A percentile compares a stretch with the other conserved stretches of the same genome.
phyloP scores from a whole-genome alignment of 1,140 invertebrate genomes.

The Cecropterus lyciades region DNA sequence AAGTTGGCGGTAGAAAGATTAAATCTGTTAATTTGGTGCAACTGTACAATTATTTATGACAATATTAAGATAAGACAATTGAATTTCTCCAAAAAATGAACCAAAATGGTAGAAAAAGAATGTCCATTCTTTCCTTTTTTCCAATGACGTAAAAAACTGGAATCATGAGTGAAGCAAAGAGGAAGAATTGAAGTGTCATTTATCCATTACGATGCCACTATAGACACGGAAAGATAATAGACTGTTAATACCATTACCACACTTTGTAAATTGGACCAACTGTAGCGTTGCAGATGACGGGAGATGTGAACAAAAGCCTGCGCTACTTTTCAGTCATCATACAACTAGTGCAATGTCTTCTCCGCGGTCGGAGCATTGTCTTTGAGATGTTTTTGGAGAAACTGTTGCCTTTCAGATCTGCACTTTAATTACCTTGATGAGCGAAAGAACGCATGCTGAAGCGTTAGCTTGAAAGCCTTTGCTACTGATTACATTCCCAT shows the following conservation, averaged over 20 bases:
- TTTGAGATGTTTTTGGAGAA: conserved; percentile 27
- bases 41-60: too few species aligned
- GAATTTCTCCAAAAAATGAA: too few species aligned
- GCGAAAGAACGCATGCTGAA: background rate
- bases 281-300: background rate
- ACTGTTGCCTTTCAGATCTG: conserved; percentile 6
- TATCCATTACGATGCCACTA: background rate
- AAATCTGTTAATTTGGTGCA: too few species aligned
- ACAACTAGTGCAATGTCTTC: conserved; percentile 18
- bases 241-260: conserved; percentile 9
- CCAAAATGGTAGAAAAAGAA: too few species aligned
- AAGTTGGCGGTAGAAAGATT: too few species aligned
- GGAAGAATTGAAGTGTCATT: background rate
- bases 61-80: too few species aligned
- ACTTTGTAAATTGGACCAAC: conserved; percentile 1
- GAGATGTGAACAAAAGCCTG: conserved; percentile 9
- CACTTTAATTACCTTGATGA: conserved; percentile 31
- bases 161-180: background rate
- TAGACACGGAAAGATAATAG: background rate
- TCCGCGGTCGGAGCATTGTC: conserved; percentile 19
- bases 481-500: conserved; percentile 6
- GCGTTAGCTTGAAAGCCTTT: conserved; percentile 8
- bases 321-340: conserved; percentile 19
- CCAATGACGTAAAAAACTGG: background rate
- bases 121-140: too few species aligned